Percentiles rank a stretch among this genome's conserved stretches.
These are phyloP conservation scores for Agriopis aurantiaria DNA, from an alignment of 2,888 invertebrate genomes.

Conservation along the genomic window DNA sequence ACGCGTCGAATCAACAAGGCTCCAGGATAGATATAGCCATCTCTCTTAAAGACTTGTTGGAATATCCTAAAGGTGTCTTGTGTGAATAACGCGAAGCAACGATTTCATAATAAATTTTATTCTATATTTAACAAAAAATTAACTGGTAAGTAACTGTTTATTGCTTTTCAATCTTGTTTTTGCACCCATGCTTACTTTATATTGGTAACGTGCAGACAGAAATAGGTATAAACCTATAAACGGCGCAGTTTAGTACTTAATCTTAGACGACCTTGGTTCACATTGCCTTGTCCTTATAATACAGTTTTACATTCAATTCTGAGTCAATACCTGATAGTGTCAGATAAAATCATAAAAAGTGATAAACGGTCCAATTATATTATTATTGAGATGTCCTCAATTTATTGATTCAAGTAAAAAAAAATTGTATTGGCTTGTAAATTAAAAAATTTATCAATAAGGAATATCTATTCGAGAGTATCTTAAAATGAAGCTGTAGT, in stretches of 20 bases:
- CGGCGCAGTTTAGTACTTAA: conserved; percentile 23
- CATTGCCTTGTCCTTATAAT: conserved; percentile 31
- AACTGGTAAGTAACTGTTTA: background rate
- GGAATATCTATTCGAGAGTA: too few relatives aligned
- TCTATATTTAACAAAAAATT: background rate
- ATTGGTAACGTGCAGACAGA: background rate
- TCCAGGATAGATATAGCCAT: too few relatives aligned
- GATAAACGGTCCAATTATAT: conserved; percentile 14
- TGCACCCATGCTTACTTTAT: background rate
- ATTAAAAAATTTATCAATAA: too few relatives aligned
- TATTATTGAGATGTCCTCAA: conserved; percentile 6
- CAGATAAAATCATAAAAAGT: conserved; percentile 29
- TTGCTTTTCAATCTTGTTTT: conserved; percentile 15
- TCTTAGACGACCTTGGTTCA: conserved; percentile 28
- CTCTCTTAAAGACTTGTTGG: too few relatives aligned
- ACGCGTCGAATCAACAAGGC: too few relatives aligned
- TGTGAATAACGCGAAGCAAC: too few relatives aligned
- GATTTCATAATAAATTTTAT: too few relatives aligned
- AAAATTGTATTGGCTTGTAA: background rate
- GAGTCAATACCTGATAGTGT: conserved; percentile 37
- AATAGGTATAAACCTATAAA: conserved; percentile 12
- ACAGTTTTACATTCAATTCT: conserved; percentile 23
- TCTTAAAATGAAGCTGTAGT: too few relatives aligned
- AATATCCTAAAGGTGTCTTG: too few relatives aligned
- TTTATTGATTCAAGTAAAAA: background rate